Conservation (phyloP, 2,888 invertebrate species). For the Automeris io region DNA sequence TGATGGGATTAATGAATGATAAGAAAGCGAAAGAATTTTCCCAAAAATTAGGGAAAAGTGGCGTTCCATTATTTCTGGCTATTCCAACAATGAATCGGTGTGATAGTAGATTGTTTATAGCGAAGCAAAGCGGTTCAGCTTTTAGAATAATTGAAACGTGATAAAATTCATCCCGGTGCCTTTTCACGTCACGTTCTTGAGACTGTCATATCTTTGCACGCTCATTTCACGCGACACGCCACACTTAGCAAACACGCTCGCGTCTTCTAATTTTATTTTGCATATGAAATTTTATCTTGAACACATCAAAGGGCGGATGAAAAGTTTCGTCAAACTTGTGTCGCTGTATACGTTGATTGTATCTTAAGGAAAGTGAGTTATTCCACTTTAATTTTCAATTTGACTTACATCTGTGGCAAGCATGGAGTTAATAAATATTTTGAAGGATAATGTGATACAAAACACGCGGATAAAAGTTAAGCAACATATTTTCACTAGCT, state of each 20-base stretch:
- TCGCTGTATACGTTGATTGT: slow-evolving; percentile 28
- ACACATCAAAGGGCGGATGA: slow-evolving; percentile 49
- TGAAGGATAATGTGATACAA: no score
- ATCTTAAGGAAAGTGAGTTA: slow-evolving; percentile 12
- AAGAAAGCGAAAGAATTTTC: no score
- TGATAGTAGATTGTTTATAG: no score
- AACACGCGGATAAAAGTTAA: no score
- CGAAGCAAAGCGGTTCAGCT: no score
- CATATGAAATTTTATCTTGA: slow-evolving; percentile 52
- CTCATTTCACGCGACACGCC: slow-evolving; percentile 49
- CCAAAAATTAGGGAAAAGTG: no score
- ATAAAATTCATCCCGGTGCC: neutral
- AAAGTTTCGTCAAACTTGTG: slow-evolving; percentile 31
- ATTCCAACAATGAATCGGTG: no score
- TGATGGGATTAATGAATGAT: no score
- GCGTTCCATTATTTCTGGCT: no score
- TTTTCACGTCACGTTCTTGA: slow-evolving; percentile 11
- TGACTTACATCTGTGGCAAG: no score
- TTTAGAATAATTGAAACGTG: neutral
- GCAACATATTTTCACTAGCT: no score
- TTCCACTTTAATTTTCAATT: neutral
- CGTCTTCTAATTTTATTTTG: slow-evolving; percentile 53
- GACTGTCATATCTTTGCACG: slow-evolving; percentile 39
- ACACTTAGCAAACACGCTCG: slow-evolving; percentile 36
- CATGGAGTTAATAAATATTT: no score